phyloP scores from a whole-genome alignment of 30 jellyfish, hydroid and myxozoan species.

The Turritopsis rubra region DNA sequence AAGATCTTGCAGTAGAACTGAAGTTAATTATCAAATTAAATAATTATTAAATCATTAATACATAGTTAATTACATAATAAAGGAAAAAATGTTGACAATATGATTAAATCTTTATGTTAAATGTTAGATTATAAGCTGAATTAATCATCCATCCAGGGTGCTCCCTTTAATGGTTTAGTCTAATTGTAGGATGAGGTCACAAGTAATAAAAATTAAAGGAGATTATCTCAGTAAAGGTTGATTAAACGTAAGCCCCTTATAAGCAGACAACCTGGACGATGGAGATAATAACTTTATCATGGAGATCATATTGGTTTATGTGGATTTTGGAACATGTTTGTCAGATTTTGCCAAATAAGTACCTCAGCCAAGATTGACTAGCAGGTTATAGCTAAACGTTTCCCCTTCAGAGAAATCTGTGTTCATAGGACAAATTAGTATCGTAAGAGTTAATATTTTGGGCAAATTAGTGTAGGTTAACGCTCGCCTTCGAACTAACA shows the following conservation, averaged over 20 bases:
- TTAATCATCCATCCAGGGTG: not conserved
- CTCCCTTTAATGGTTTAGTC: not conserved
- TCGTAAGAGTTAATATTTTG: not conserved
- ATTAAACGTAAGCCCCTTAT: too few species aligned
- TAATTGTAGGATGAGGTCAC: not conserved
- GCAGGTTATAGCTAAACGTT: not conserved
- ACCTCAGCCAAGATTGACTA: not conserved
- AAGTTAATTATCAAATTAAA: not conserved
- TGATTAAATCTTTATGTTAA: not conserved
- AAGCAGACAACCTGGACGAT: too few species aligned
- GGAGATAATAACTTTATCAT: not conserved
- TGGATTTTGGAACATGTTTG: not conserved
- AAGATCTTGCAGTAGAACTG: not conserved
- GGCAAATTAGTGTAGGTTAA: not conserved
- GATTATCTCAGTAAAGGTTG: too few species aligned
- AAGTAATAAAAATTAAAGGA: too few species aligned
- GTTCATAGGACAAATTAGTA: too few species aligned
- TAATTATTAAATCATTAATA: not conserved
- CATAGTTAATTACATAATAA: too few species aligned
- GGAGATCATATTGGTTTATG: not conserved
- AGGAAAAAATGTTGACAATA: not conserved
- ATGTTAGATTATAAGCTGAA: not conserved
- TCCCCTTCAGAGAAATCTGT: too few species aligned
- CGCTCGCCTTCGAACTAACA: not conserved
- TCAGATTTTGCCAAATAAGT: not conserved